Base-by-base conservation (phyloP, 1,140 invertebrate species). In the Orchesella cincta region DNA sequence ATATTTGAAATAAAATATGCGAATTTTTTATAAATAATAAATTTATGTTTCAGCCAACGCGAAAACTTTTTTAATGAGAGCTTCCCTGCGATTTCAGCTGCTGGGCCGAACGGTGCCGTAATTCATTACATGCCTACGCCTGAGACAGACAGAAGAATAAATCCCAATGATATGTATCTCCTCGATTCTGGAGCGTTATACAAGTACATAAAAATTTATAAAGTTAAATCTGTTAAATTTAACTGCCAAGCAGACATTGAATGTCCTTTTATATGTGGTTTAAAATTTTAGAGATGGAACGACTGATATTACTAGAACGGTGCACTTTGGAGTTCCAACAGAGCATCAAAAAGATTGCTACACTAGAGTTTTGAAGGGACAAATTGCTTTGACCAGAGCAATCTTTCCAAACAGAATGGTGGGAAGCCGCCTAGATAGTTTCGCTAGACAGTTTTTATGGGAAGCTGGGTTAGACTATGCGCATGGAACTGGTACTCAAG, bases 381-480 rank as follows among this genome's bases (percentile, higher is more conserved):
- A 92, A 16, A 93, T 98, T 16, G 90, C 92, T 76, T 83, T 95
- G 33, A 88, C 92, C 0, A 87, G 88, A 23, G 85, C 92, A 46
- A 88, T 89, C 73, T 91, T 93, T 81, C 93, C 93, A 0, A 76
- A 79, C 0, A 85, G 89, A 79, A 85, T 90, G 83, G 79, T 84
- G 84, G 62, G 85, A 18, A n/a, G 35, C 54, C 16, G 46, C 23
- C 29, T 90, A 39, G 89, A 89, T 81, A 83, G 85, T 26, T 83
- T 89, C 62, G 88, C 89, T 28, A 67, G 62, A 33, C 62, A 67
- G 29, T 67, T 31, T 14, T 87, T 99, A 0, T 99, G 97, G 97
- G 90, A 94, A 79, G 90, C 92, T n/a, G 97, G 97, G 0, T 85
- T 98, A 52, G 94, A 99, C 87, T 99, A 98, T 86, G 89, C 89